These are phyloP conservation scores for Pyrochroa serraticornis DNA, from an alignment of 2,888 invertebrate genomes.

Conservation along the genomic window DNA sequence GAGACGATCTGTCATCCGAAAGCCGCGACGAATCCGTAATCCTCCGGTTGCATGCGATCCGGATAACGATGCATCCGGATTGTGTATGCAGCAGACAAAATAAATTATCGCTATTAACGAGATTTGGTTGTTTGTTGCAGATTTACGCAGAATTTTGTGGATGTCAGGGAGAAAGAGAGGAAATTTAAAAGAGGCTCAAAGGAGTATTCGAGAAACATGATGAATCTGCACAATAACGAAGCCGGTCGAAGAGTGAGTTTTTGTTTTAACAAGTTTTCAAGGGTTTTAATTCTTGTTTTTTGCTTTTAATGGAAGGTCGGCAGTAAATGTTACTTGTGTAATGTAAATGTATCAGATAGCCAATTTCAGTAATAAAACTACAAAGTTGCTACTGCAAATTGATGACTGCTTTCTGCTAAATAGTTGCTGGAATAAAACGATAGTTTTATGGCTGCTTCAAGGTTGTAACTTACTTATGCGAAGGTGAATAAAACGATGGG, in stretches of 20 bases:
- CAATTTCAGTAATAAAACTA: constrained; percentile 22
- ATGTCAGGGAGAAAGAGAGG: constrained; percentile 88
- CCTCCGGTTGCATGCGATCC: constrained; percentile 42
- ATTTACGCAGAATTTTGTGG: constrained; percentile 93
- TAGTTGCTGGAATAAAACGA: too few relatives aligned
- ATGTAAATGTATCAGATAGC: constrained; percentile 14
- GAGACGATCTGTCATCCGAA: constrained; percentile 49
- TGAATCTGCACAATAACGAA: constrained; percentile 98
- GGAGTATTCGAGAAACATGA: constrained; percentile 84
- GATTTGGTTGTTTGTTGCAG: constrained; percentile 59
- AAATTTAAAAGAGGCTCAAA: constrained; percentile 81
- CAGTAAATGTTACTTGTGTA: constrained; percentile 22
- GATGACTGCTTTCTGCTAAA: constrained; percentile 1
- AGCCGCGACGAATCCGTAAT: constrained; percentile 53
- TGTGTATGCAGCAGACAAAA: constrained; percentile 12
- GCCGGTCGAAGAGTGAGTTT: constrained; percentile 89
- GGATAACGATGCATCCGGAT: constrained; percentile 17
- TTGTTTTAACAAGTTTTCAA: constrained; percentile 8
- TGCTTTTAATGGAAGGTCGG: constrained; percentile 6
- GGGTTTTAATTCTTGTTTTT: constrained; percentile 7
- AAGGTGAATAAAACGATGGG: too few relatives aligned
- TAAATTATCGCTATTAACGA: constrained; percentile 16
- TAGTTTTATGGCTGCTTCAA: too few relatives aligned
- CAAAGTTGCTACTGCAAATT: constrained; percentile 16
- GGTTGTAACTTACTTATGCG: too few relatives aligned